These are phyloP conservation scores for Brachionus rotundiformis DNA, from an alignment of 1,140 invertebrate species.

Conservation along the genomic window DNA sequence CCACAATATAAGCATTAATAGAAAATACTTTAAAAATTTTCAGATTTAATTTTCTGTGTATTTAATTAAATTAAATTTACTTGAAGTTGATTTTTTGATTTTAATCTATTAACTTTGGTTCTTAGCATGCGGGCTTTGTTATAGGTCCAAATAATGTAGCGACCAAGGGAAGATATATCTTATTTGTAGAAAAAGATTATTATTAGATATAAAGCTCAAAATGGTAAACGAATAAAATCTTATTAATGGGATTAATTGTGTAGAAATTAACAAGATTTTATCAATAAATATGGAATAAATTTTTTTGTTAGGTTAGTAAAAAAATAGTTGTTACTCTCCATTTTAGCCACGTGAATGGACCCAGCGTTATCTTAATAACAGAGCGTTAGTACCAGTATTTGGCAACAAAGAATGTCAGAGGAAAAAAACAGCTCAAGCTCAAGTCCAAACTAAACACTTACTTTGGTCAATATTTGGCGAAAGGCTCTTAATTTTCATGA, in stretches of 20 bases:
- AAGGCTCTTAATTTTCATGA: not conserved
- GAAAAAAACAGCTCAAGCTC: not conserved
- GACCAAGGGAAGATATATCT: slow-evolving; percentile 27
- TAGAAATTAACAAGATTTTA: too few species aligned
- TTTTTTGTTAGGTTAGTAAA: not conserved
- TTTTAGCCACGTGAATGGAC: not conserved
- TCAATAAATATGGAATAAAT: not conserved
- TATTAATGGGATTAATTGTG: too few species aligned
- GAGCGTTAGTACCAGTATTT: not conserved
- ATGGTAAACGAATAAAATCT: too few species aligned
- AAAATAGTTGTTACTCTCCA: not conserved
- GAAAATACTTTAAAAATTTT: slow-evolving; percentile 4
- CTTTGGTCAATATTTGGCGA: not conserved
- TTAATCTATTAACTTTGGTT: not conserved
- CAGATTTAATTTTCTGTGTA: not conserved
- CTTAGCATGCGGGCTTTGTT: not conserved
- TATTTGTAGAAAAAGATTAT: too few species aligned
- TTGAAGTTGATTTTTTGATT: slow-evolving; percentile 26
- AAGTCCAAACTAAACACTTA: not conserved
- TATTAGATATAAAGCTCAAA: too few species aligned
- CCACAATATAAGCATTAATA: slow-evolving; percentile 34
- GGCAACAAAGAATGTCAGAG: not conserved
- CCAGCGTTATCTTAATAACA: not conserved
- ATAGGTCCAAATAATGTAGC: not conserved
- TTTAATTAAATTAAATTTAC: not conserved